A percentile compares a stretch with the other conserved stretches of the same genome.
phyloP scores from a whole-genome alignment of 2,888 invertebrate species.

The Orchesella flavescens region DNA sequence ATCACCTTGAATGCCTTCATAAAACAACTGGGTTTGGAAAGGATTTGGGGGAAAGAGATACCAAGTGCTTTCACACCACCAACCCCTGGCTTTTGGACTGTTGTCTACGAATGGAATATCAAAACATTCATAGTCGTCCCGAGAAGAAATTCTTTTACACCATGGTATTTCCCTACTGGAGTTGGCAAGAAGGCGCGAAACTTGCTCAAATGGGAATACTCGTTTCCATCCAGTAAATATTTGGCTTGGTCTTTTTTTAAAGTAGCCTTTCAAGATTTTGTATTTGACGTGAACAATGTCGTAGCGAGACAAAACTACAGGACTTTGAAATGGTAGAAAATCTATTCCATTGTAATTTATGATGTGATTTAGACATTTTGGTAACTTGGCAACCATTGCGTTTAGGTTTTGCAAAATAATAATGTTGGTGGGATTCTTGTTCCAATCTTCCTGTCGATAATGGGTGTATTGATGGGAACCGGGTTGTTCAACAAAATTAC shows the following conservation, averaged over 20 bases:
- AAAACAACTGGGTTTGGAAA: neutral
- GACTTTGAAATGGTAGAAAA: neutral
- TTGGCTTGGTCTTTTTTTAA: too few species aligned
- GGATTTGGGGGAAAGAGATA: neutral
- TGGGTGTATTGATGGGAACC: too few species aligned
- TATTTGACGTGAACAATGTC: neutral
- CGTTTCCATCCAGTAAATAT: neutral
- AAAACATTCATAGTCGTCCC: neutral
- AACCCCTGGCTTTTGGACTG: neutral
- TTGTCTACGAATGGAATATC: neutral
- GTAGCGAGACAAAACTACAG: neutral
- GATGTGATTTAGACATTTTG: neutral
- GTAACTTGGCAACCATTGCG: neutral
- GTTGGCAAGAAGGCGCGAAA: neutral
- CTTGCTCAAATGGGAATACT: neutral
- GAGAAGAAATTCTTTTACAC: neutral
- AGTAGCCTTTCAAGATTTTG: neutral
- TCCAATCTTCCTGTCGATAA: too few species aligned
- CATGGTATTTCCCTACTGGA: neutral
- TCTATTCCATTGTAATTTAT: conserved; percentile 7
- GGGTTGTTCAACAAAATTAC: too few species aligned
- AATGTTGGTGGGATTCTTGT: too few species aligned
- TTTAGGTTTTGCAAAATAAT: neutral
- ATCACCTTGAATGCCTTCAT: neutral
- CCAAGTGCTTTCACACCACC: neutral